These are phyloP conservation scores for Ailuropoda melanoleuca DNA, from an alignment of 2,113 vertebrate genomes.

Conservation along the genomic window DNA sequence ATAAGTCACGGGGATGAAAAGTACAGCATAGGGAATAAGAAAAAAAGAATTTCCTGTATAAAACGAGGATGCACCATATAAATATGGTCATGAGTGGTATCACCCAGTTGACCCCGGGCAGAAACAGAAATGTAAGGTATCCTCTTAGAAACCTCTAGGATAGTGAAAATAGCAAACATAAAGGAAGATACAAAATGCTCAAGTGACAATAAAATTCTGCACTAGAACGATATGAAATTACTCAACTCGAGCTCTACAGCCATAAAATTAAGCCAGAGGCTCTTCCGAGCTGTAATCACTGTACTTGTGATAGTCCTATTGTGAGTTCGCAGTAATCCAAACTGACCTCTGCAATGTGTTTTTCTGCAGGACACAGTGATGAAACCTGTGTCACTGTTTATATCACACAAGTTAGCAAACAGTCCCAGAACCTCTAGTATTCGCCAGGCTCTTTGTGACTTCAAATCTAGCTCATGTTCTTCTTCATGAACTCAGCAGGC, in stretches of 20 bases:
- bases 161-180: background rate
- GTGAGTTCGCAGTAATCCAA: background rate
- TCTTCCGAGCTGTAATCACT: background rate
- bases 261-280: background rate
- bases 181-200: background rate
- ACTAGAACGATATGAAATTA: background rate
- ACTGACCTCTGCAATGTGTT: background rate
- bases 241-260: background rate
- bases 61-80: background rate
- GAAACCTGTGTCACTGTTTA: background rate
- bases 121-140: background rate
- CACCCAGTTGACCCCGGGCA: background rate
- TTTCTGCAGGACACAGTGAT: background rate
- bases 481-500: background rate
- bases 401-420: background rate
- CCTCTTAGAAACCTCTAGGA: background rate
- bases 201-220: background rate
- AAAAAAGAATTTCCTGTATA: background rate
- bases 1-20: background rate
- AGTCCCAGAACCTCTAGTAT: background rate
- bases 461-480: background rate
- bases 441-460: background rate
- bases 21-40: background rate
- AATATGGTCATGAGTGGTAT: background rate
- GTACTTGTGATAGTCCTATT: background rate